Evolutionary conservation across 2,888 invertebrate species (phyloP), one percentile per base, ranked within the genome.

Genomic region (Drosophila meridionalis): DNA sequence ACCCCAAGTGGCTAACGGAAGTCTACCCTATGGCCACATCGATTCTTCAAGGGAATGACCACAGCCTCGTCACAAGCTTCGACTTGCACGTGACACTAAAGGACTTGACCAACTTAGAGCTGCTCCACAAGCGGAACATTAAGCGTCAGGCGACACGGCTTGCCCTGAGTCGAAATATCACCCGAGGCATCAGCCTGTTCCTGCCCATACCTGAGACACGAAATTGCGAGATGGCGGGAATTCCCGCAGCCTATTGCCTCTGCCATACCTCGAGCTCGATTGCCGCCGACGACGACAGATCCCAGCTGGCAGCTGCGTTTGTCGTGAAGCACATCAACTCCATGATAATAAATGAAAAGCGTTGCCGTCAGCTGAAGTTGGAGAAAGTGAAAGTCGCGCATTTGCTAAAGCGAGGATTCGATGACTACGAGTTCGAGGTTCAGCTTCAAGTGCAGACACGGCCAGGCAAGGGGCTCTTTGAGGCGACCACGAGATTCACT

Each of bases 1-100:
- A 97, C 64, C 98, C 98, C 0, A 91, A 94, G 26, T 95, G 96
- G 94, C 97, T 97, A 93, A 93, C 92, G 72, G 84, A 28, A 11
- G 45, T 12, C 1, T 45, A 45, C 12, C 26, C 45, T 6, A 2
- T 12, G 1, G 45, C 45, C 5, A 28, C 28, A 5, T 0, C 5
- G 12, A 26, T 28, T 45, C 45, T 45, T 5, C 12, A 12, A 2
- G 1, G 12, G 2, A 45, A 45, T 45, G 6, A 11, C 12, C 26
- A 3, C 4, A 26, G 45, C 28, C 45, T 45, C 26, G 45, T 45
- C 45, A 45, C 45, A 1, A 26, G 26, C 45, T 45, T 45, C 45
- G 45, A 45, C 45, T 26, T 45, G 45, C 45, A 45, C 3, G 28
- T 26, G 6, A 45, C 45, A 3, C 45, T 45, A 26, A 45, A 45